Evolutionary conservation across 1,140 invertebrate genomes (phyloP).

Genomic region (Neuroterus valhalla): DNA sequence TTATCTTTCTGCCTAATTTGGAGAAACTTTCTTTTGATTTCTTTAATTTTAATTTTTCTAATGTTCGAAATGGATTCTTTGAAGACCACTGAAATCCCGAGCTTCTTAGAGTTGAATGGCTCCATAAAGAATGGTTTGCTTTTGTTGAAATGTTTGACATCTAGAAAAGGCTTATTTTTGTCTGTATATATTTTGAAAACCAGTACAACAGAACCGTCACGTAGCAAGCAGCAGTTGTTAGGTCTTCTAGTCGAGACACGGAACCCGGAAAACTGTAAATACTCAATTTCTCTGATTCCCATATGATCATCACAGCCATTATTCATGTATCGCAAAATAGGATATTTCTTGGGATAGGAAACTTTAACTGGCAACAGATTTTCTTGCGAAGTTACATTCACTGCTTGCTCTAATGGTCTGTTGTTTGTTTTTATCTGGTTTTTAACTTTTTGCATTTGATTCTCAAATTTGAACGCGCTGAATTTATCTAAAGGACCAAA

Average conservation of each 20-base stretch:
- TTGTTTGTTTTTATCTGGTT: neutral
- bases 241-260: neutral
- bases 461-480: too few species aligned
- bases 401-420: slow-evolving; percentile 29
- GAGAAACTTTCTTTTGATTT: neutral
- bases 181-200: neutral
- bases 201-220: neutral
- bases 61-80: neutral
- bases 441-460: slow-evolving; percentile 20
- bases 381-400: neutral
- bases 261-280: neutral
- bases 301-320: too few species aligned
- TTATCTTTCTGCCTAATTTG: neutral
- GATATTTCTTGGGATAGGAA: neutral
- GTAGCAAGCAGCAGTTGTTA: neutral
- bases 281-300: neutral
- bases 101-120: neutral
- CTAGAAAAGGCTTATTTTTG: neutral
- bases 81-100: neutral
- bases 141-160: neutral
- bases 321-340: too few species aligned
- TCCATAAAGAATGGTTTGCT: neutral
- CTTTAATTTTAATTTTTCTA: neutral
- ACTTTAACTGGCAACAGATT: neutral
- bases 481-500: slow-evolving; percentile 29